Base-by-base conservation (phyloP, 2,888 invertebrate genomes). In the Scaeva pyrastri region DNA sequence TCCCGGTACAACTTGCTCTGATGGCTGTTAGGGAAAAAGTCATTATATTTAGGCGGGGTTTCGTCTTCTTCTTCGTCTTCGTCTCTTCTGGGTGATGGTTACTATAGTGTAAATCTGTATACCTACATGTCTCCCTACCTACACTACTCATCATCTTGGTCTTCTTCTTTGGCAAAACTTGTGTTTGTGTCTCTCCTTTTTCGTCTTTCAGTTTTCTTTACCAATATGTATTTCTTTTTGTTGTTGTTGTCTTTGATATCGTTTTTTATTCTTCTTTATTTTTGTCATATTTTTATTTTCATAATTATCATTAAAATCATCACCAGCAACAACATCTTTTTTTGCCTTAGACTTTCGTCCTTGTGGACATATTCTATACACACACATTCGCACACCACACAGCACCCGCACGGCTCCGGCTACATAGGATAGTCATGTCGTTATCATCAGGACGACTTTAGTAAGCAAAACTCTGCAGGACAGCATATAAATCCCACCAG, bases 21-120 rank as follows among this genome's bases (percentile, higher is more conserved):
- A 14, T 43, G 50, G 39, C 39, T 68, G 74, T 31, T 60, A 41
- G 77, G 60, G 72, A 55, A 78, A 76, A 83, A 83, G 78, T 78
- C 83, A 78, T 83, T 83, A 83, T 83, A 78, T 78, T 78, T 83
- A 83, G 83, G 83, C 83, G 83, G 83, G 74, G 83, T 83, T 83
- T 78, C 78, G 56, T 83, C 73, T 60, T 70, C 83, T 45, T 64
- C 26, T 26, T 21, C 14, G 43, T 19, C 39, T 39, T 39, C 39
- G 2, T 39, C 1, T 31, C 31, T n/a, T n/a, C n/a, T n/a, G n/a
- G n/a, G 31, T 52, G 21, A 7, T 50, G 58, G 12, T 39, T n/a
- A n/a, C 6, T 31, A 21, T 21, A 60, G 36, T 60, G 21, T 21
- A 21, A 60, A 21, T 39, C 60, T 66, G 26, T 21, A 39, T 41